These are phyloP conservation scores for Ditula angustiorana DNA, from an alignment of 2,888 invertebrate genomes.

Conservation along the genomic window DNA sequence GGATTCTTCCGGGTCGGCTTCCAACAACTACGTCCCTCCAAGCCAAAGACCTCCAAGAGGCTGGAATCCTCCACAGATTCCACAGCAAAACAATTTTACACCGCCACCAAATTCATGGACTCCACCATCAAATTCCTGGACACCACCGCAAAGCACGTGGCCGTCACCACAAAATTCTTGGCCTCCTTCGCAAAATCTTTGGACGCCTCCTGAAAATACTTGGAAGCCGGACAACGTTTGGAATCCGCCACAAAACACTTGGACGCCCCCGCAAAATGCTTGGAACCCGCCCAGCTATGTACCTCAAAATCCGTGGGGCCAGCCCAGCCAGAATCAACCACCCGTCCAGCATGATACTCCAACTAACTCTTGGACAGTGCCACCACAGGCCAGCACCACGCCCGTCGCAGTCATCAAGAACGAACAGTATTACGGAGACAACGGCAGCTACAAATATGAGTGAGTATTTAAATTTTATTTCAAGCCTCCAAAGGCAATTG, in stretches of 20 bases:
- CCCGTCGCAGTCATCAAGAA: slow-evolving; percentile 76
- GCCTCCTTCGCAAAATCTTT: slow-evolving; percentile 39
- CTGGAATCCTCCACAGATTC: slow-evolving; percentile 45
- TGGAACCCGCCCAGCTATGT: slow-evolving; percentile 24
- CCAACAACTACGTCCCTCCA: slow-evolving; percentile 58
- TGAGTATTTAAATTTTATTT: slow-evolving; percentile 59
- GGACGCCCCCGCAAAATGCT: slow-evolving; percentile 6
- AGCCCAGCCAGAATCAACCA: slow-evolving; percentile 23
- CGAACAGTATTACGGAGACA: slow-evolving; percentile 71
- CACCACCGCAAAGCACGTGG: slow-evolving; percentile 47
- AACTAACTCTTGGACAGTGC: slow-evolving; percentile 41
- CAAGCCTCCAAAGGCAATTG: background rate
- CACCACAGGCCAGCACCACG: slow-evolving; percentile 57
- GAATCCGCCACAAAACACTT: slow-evolving; percentile 35
- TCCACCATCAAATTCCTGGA: slow-evolving; percentile 39
- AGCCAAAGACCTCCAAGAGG: slow-evolving; percentile 50
- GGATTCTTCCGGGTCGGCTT: slow-evolving; percentile 52
- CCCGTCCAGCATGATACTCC: slow-evolving; percentile 20
- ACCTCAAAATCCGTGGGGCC: slow-evolving; percentile 26
- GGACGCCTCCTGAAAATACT: slow-evolving; percentile 36
- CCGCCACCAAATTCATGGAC: slow-evolving; percentile 47
- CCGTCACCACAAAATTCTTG: slow-evolving; percentile 44
- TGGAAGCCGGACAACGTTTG: slow-evolving; percentile 48
- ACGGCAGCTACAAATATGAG: slow-evolving; percentile 84
- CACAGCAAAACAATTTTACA: slow-evolving; percentile 38